phyloP scores from a whole-genome alignment of 2,888 invertebrate genomes.

The Apotomis betuletana region DNA sequence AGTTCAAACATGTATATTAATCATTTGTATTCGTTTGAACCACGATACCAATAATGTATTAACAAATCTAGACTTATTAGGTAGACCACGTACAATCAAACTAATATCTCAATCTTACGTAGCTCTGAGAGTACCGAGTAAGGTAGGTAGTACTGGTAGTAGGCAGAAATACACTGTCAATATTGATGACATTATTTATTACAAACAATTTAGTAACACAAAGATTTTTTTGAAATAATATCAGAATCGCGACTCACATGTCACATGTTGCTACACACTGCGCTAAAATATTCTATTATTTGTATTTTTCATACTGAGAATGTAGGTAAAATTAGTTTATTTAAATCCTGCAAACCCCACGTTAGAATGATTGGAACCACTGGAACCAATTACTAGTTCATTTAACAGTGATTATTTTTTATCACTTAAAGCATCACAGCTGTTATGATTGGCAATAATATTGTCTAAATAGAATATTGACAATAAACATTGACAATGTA shows the following conservation, averaged over 20 bases:
- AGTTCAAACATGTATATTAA: not conserved
- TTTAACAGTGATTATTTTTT: no score
- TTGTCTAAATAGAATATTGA: not conserved
- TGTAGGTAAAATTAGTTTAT: no score
- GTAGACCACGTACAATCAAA: conserved; percentile 35
- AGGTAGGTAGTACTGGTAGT: not conserved
- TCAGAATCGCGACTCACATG: no score
- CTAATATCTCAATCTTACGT: conserved; percentile 38
- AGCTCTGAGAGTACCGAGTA: not conserved
- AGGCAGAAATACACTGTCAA: not conserved
- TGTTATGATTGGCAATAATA: not conserved
- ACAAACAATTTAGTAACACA: no score
- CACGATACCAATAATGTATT: not conserved
- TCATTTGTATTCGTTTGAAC: not conserved
- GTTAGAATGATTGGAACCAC: no score
- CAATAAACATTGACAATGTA: conserved; percentile 28
- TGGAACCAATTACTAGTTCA: no score
- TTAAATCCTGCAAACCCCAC: no score
- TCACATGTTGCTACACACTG: no score
- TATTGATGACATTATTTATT: not conserved
- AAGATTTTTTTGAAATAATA: no score
- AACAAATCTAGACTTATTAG: conserved; percentile 10
- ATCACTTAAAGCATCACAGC: no score
- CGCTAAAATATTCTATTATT: no score
- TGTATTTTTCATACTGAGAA: no score